phyloP scores from a whole-genome alignment of 2,888 invertebrate genomes.

The Athalia cordata region DNA sequence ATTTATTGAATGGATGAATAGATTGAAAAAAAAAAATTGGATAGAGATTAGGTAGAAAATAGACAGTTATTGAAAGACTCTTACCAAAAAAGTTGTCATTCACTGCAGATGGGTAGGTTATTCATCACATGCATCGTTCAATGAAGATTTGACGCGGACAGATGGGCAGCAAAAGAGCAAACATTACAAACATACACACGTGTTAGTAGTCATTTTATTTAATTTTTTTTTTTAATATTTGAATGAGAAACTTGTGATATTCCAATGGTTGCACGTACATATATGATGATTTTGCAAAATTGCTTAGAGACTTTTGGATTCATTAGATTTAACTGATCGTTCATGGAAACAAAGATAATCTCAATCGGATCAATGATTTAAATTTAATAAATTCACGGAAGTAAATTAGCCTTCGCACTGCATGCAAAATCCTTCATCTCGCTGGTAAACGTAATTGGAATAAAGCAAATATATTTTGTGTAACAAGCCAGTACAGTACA shows the following conservation, averaged over 20 bases:
- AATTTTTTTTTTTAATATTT: neutral
- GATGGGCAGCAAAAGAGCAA: conserved; percentile 62
- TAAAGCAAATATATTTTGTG: conserved; percentile 34
- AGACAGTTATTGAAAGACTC: conserved; percentile 73
- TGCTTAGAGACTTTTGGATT: neutral
- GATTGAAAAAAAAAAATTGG: neutral
- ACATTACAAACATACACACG: conserved; percentile 59
- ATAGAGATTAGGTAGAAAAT: conserved; percentile 36
- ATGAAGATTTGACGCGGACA: conserved; percentile 60
- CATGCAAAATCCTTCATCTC: conserved; percentile 28
- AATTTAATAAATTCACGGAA: neutral
- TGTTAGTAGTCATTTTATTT: conserved; percentile 55
- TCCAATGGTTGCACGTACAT: neutral
- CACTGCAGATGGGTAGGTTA: conserved; percentile 81
- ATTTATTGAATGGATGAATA: neutral
- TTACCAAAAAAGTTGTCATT: conserved; percentile 99
- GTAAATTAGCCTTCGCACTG: conserved; percentile 10
- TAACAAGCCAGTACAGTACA: conserved; percentile 14
- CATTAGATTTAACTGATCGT: neutral
- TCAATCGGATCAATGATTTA: neutral
- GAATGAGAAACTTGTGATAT: conserved; percentile 1
- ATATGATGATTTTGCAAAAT: neutral
- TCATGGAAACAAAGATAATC: neutral
- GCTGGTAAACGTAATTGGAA: conserved; percentile 34
- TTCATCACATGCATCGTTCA: conserved; percentile 69